phyloP scores from a whole-genome alignment of 2,113 vertebrate species.

The Platysternon megacephalum region DNA sequence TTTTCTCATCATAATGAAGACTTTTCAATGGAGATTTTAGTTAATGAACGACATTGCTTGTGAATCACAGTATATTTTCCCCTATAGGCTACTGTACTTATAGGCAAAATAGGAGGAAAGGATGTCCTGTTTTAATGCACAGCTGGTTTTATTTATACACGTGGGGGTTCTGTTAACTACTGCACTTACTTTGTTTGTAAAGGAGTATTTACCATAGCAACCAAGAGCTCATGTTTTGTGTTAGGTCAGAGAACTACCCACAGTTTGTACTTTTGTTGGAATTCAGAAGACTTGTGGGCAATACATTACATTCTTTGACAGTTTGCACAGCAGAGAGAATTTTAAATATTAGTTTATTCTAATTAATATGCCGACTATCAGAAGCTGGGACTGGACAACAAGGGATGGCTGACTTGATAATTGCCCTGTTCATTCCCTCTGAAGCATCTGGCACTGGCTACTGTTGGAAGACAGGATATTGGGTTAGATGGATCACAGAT shows the following conservation, averaged over 20 bases:
- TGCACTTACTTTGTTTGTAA: neutral
- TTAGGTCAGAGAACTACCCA: neutral
- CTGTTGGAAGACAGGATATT: neutral
- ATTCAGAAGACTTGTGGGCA: conserved; percentile 25
- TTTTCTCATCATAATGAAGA: neutral
- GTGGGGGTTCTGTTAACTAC: neutral
- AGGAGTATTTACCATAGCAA: neutral
- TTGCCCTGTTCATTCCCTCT: neutral
- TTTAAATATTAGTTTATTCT: neutral
- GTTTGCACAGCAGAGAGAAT: neutral
- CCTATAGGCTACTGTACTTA: neutral
- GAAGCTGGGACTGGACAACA: neutral
- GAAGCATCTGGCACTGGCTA: neutral
- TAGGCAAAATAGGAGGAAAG: neutral
- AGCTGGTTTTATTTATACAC: conserved; percentile 4
- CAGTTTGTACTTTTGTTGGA: neutral
- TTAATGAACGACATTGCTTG: neutral
- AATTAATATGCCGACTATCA: neutral
- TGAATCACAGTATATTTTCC: neutral
- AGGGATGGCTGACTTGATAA: neutral
- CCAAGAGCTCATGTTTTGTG: conserved; percentile 1
- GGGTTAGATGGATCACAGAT: neutral
- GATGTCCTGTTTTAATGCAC: neutral
- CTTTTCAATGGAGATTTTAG: neutral
- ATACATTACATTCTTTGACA: conserved; percentile 31